These are phyloP conservation scores for Apodemus speciosus DNA, from an alignment of 2,113 vertebrate genomes.

Conservation along the genomic window DNA sequence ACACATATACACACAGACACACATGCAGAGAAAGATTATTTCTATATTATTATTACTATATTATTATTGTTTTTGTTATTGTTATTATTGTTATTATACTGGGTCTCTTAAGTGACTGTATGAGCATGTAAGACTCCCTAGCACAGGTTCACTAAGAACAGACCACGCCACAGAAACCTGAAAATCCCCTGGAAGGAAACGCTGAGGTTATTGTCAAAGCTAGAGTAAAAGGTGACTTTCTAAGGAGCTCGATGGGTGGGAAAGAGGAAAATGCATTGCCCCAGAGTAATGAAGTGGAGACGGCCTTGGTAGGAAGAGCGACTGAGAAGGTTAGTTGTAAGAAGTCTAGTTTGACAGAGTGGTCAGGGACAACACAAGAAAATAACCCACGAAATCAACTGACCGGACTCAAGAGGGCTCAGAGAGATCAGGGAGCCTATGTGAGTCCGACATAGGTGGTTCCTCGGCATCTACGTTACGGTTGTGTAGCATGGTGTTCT, in stretches of 20 bases:
- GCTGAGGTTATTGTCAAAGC: not conserved
- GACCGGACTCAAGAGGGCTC: not conserved
- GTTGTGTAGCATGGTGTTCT: not conserved
- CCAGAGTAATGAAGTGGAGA: not conserved
- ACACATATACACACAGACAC: no score
- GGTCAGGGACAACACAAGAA: not conserved
- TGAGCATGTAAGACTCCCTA: not conserved
- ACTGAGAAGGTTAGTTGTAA: not conserved
- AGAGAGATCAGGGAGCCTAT: not conserved
- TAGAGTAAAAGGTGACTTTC: not conserved
- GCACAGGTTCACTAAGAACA: slow-evolving; percentile 29
- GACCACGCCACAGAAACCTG: not conserved
- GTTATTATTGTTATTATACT: not conserved
- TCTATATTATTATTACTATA: no score
- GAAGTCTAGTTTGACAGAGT: not conserved
- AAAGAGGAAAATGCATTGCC: not conserved
- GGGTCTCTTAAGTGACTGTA: slow-evolving; percentile 25
- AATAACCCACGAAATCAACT: not conserved
- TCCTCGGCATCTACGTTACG: not conserved
- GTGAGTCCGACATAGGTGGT: not conserved
- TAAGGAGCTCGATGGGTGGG: not conserved
- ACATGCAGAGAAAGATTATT: not conserved
- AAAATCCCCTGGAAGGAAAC: slow-evolving; percentile 35
- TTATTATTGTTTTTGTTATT: no score
- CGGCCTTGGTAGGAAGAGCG: not conserved